Base-by-base conservation (phyloP, 1,140 invertebrate species). In the Manduca sexta region DNA sequence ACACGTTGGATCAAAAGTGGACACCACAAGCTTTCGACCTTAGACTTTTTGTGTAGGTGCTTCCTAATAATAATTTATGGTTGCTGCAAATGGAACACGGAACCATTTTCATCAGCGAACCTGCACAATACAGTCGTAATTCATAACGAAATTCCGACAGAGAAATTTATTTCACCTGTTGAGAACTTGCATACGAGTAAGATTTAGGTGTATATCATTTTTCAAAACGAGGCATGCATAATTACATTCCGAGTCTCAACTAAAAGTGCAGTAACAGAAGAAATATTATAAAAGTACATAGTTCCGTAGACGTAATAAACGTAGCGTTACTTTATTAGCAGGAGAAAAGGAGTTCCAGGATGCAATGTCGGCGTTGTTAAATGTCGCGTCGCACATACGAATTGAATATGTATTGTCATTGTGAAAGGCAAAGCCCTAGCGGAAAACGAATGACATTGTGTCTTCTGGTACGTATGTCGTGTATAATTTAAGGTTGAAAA, bases 131-230 rank as follows among this genome's bases (percentile, higher is more conserved):
- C 17, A 33, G 16, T 43, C 49, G 37, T 52, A 40, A 52, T 44
- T 52, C 43, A 31, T 43, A 57, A 56, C 33, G 35, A 51, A 57
- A 52, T 49, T 37, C 39, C 35, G 15, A 45, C 17, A 43, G 18
- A 17, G 42, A 38, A 45, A 52, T 52, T 13, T 56, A 52, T 41
- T 48, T 52, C 49, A 61, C 55, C 47, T 57, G 49, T 49, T 45
- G 45, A 15, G 39, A 47, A 52, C 49, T 48, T 49, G n/a, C 26
- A 40, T 26, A 30, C 8, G 37, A 15, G 37, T 12, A 30, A 39
- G 26, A 48, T 39, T 30, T 30, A 40, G 26, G 21, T 39, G 45
- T 37, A 40, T 10, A 14, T 14, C 29, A 44, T 44, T 30, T 44
- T 34, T 43, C 17, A 42, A 14, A 42, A 21, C 13, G 10, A 26